Base-by-base conservation (phyloP, 2,888 invertebrate species). In the Caenorhabditis sp. region DNA sequence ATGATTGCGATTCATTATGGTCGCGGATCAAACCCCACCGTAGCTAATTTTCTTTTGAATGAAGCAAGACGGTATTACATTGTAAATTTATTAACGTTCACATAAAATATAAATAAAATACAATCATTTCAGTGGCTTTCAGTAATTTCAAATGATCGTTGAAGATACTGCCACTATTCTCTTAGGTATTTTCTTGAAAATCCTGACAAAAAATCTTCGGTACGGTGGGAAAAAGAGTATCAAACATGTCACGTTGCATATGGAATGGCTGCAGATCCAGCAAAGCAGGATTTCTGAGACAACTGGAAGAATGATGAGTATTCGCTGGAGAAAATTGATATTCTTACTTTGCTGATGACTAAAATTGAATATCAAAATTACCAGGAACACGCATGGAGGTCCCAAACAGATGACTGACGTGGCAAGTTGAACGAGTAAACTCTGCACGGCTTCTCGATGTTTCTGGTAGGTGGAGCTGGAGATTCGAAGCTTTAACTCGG, bases 241-340 rank as follows among this genome's bases (percentile, higher is more conserved):
- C 8, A 68, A 18, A 35, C 44, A 15, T 15, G 47, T 47, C 28
- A 35, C 58, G 32, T 68, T 68, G 47, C 58, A 32, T 1, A 58
- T 58, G 0, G 68, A 68, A 24, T 68, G 68, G 22, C 68, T 68
- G 0, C 22, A 44, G 28, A 68, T 56, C 68, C 68, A 68, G 24
- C 47, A 44, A 15, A 68, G 18, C 5, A 68, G 28, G 9, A 68
- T 35, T 32, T 58, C 35, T 11, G 68, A 68, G 5, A 68, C 1
- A 8, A 68, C 68, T 68, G 68, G 6, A 68, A 68, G n/a, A n/a
- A n/a, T n/a, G n/a, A n/a, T n/a, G n/a, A n/a, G n/a, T n/a, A n/a
- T n/a, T n/a, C n/a, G n/a, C n/a, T n/a, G n/a, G n/a, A n/a, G n/a
- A n/a, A n/a, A n/a, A n/a, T n/a, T n/a, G n/a, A 40, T 5, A 4